A percentile compares a stretch with the other conserved stretches of the same genome.
These are phyloP conservation scores for Streblospio benedicti DNA, from an alignment of 1,140 invertebrate genomes.

Conservation along the genomic window DNA sequence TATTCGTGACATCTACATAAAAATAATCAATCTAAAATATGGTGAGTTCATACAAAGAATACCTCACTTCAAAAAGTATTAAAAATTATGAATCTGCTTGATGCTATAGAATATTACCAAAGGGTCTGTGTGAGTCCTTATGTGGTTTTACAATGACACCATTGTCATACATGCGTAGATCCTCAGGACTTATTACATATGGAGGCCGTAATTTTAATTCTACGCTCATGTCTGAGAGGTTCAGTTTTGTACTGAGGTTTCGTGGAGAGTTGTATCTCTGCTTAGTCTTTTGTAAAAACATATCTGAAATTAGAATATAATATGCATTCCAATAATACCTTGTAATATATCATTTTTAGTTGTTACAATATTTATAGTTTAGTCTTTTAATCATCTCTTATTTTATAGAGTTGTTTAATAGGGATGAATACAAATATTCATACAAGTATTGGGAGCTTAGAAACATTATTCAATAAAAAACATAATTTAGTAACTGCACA, in stretches of 20 bases:
- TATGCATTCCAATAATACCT: not conserved
- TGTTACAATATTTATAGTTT: not conserved
- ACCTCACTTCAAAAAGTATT: too few species aligned
- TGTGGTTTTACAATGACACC: not conserved
- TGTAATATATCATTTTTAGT: not conserved
- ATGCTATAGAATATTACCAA: too few species aligned
- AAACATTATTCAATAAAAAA: not conserved
- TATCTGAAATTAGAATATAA: conserved; percentile 32
- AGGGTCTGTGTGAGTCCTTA: too few species aligned
- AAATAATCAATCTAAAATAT: too few species aligned
- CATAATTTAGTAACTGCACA: too few species aligned
- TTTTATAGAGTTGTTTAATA: not conserved
- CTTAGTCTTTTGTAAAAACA: conserved; percentile 41
- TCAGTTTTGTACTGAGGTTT: conserved; percentile 40
- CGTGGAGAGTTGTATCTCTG: conserved; percentile 46
- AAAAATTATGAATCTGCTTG: too few species aligned
- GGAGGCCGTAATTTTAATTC: conserved; percentile 45
- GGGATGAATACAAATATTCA: not conserved
- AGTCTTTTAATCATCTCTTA: too few species aligned
- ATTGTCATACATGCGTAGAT: conserved; percentile 28
- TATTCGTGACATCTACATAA: too few species aligned
- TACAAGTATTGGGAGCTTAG: not conserved
- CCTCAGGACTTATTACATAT: conserved; percentile 31
- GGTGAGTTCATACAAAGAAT: too few species aligned
- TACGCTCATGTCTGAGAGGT: conserved; percentile 42